phyloP scores from a whole-genome alignment of 1,140 invertebrate genomes.

The Cydia amplana region DNA sequence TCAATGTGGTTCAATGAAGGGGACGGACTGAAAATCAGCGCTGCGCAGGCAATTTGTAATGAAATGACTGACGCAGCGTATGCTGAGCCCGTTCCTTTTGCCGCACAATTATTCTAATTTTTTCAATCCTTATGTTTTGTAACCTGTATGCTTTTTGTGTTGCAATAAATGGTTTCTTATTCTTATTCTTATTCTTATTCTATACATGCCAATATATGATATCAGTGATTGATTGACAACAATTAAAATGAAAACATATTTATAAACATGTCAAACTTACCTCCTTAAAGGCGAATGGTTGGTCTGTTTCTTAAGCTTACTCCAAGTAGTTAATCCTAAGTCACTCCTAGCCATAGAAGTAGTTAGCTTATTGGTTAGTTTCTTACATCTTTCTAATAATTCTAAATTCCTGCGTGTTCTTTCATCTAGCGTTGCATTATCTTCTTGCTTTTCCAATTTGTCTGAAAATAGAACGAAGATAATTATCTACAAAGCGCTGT shows the following conservation, averaged over 20 bases:
- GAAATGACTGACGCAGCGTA: no score
- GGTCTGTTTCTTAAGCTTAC: constrained; percentile 86
- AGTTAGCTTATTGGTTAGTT: constrained; percentile 80
- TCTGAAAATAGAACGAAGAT: constrained; percentile 63
- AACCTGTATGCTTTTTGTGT: no score
- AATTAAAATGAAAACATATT: background rate
- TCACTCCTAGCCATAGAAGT: constrained; percentile 91
- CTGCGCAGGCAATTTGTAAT: no score
- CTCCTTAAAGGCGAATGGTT: constrained; percentile 75
- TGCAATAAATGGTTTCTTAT: no score
- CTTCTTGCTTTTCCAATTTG: constrained; percentile 72
- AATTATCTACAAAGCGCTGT: constrained; percentile 26
- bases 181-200: no score
- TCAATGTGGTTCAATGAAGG: no score
- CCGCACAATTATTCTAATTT: no score
- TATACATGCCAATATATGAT: constrained; percentile 35
- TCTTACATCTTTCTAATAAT: constrained; percentile 78
- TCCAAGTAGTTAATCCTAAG: constrained; percentile 90
- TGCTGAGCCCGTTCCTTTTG: no score
- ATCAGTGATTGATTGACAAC: background rate
- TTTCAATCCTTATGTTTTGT: no score
- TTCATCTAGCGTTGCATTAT: constrained; percentile 72
- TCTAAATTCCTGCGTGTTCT: constrained; percentile 79
- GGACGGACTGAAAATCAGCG: no score
- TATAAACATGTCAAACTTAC: constrained; percentile 47